Evolutionary conservation across 1,140 invertebrate genomes (phyloP).

Genomic region (Antheraea pernyi): DNA sequence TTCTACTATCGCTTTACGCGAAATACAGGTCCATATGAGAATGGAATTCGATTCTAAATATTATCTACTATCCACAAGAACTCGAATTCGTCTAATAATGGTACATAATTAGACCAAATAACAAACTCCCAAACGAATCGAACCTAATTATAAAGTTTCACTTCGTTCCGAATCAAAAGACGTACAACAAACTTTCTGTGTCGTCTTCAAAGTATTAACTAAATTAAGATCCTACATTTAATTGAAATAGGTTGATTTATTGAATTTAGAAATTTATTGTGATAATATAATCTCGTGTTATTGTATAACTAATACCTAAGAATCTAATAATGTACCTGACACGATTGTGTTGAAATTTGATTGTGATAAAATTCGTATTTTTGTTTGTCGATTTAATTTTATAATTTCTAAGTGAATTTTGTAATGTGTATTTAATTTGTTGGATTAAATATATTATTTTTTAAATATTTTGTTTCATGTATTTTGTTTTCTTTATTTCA

Average conservation of each 20-base stretch:
- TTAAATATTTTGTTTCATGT: conserved; percentile 22
- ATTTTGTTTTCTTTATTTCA: conserved; percentile 9
- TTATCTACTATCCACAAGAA: too few species aligned
- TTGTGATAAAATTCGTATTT: conserved; percentile 22
- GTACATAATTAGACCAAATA: too few species aligned
- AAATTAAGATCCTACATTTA: too few species aligned
- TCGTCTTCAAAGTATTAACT: too few species aligned
- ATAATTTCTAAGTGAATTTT: conserved; percentile 25
- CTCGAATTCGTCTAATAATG: too few species aligned
- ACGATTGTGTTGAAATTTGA: conserved; percentile 18
- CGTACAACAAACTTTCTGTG: too few species aligned
- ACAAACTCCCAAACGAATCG: too few species aligned
- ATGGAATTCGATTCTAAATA: too few species aligned
- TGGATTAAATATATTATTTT: conserved; percentile 30
- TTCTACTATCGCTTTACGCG: too few species aligned
- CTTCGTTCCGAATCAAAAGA: too few species aligned
- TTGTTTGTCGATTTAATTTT: conserved; percentile 22
- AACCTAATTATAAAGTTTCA: too few species aligned
- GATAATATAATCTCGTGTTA: neutral
- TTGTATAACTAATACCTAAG: neutral
- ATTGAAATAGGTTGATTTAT: neutral
- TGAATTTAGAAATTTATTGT: neutral
- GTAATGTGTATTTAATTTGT: conserved; percentile 15
- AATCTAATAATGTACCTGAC: conserved; percentile 24
- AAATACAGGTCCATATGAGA: too few species aligned